Conservation (phyloP, 2,888 invertebrate species). For the Apodemia mormo region DNA sequence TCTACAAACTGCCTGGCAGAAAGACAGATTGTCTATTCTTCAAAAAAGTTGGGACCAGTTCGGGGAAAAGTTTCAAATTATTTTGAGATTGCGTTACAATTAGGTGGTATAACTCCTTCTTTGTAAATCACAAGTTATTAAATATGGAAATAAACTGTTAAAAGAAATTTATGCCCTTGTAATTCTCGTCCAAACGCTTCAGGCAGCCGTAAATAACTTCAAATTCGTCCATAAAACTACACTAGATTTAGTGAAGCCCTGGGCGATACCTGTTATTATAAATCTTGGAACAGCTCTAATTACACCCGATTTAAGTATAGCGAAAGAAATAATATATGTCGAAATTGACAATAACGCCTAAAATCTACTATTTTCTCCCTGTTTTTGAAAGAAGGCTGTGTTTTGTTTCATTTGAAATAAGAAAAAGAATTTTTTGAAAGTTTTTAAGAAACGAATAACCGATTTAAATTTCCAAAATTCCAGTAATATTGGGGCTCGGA, state of each 20-base stretch:
- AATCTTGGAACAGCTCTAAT: slow-evolving; percentile 29
- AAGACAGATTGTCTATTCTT: not conserved
- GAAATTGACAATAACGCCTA: slow-evolving; percentile 1
- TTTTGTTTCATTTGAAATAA: too few relatives aligned
- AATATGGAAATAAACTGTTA: slow-evolving; percentile 3
- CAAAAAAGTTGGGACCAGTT: not conserved
- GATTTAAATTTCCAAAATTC: too few relatives aligned
- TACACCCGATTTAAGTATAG: slow-evolving; percentile 21
- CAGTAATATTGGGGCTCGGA: too few relatives aligned
- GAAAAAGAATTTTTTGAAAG: too few relatives aligned
- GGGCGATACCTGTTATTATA: slow-evolving; percentile 29
- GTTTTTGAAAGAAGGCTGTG: not conserved
- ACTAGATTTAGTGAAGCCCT: slow-evolving; percentile 30
- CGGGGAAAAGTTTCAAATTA: not conserved
- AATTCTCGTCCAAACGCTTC: not conserved
- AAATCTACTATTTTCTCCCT: not conserved
- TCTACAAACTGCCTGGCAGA: not conserved
- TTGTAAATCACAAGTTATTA: slow-evolving; percentile 6
- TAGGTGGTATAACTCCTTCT: not conserved
- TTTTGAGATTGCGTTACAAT: not conserved
- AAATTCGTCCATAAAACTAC: slow-evolving; percentile 15
- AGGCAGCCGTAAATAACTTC: slow-evolving; percentile 30
- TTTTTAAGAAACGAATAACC: too few relatives aligned
- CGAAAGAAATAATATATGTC: not conserved
- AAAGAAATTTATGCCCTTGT: slow-evolving; percentile 2